Evolutionary conservation across 2,797 vertebrate species (phyloP).

Genomic region (Syndactyla subalaris): DNA sequence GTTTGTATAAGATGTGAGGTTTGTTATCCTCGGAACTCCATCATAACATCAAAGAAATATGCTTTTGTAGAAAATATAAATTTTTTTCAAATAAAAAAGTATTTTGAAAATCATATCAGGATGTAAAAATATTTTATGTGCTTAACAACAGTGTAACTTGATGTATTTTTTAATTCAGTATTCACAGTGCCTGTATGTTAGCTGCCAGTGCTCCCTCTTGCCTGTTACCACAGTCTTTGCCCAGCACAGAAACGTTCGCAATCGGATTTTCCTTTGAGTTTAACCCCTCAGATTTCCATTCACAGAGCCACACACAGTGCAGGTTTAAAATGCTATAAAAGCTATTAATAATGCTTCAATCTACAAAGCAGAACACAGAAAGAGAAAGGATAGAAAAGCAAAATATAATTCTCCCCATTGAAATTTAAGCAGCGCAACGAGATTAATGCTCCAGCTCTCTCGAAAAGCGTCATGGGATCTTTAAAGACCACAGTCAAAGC

Average conservation of each 20-base stretch:
- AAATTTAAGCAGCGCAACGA: constrained; percentile 25
- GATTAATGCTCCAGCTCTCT: constrained; percentile 55
- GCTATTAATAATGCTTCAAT: constrained; percentile 30
- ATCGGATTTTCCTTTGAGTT: background rate
- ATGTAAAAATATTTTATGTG: background rate
- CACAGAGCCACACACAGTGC: constrained; percentile 17
- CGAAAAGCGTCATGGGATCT: constrained; percentile 32
- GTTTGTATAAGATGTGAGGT: background rate
- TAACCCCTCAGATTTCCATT: constrained; percentile 3
- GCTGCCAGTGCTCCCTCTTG: background rate
- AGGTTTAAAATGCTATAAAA: constrained; percentile 31
- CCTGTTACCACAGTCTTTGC: background rate
- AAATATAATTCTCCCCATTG: constrained; percentile 2
- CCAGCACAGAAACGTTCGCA: background rate
- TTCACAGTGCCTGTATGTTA: background rate
- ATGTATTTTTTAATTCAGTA: background rate
- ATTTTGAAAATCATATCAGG: background rate
- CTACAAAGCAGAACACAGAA: constrained; percentile 22
- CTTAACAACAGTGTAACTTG: background rate
- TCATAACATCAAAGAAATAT: background rate
- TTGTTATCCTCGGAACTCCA: background rate
- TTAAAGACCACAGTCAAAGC: constrained; percentile 29
- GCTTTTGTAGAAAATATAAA: background rate
- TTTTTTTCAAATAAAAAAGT: background rate
- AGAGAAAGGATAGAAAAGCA: constrained; percentile 5